Conservation (phyloP, 1,140 invertebrate genomes). For the Aphis craccivora region DNA sequence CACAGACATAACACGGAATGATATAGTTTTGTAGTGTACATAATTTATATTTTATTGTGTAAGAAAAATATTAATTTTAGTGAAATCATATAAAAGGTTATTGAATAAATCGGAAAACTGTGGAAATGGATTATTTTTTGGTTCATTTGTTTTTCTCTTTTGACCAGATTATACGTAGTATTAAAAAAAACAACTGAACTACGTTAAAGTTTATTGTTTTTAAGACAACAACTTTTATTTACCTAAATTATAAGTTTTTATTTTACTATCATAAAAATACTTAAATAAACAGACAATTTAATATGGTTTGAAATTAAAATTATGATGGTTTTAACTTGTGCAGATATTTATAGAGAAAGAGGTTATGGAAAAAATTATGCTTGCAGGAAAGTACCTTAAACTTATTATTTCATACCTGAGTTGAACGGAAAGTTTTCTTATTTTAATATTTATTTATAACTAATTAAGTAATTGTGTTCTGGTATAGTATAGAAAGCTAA, state of each 20-base stretch:
- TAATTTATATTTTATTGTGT: neutral
- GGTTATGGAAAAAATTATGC: neutral
- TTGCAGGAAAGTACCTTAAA: neutral
- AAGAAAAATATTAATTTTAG: neutral
- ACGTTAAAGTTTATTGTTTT: neutral
- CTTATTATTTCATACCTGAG: neutral
- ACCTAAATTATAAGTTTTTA: constrained; percentile 3
- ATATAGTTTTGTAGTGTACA: neutral
- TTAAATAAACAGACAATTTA: neutral
- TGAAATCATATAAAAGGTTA: neutral
- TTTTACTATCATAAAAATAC: neutral
- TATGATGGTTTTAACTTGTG: neutral
- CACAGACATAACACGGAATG: neutral
- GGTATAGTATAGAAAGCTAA: neutral
- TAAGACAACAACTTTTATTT: neutral
- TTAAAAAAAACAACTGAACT: neutral
- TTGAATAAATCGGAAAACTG: neutral
- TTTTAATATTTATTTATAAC: neutral
- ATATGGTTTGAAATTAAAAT: neutral
- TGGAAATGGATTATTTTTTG: neutral
- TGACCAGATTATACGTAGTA: neutral
- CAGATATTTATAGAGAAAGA: neutral
- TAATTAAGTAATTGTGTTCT: neutral
- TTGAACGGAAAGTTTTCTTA: neutral
- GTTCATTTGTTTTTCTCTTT: neutral